Percentiles rank a stretch among this genome's conserved stretches.
Conservation (phyloP, 53 echinoderm and acorn worm genomes). For the Luidia sarsii region DNA sequence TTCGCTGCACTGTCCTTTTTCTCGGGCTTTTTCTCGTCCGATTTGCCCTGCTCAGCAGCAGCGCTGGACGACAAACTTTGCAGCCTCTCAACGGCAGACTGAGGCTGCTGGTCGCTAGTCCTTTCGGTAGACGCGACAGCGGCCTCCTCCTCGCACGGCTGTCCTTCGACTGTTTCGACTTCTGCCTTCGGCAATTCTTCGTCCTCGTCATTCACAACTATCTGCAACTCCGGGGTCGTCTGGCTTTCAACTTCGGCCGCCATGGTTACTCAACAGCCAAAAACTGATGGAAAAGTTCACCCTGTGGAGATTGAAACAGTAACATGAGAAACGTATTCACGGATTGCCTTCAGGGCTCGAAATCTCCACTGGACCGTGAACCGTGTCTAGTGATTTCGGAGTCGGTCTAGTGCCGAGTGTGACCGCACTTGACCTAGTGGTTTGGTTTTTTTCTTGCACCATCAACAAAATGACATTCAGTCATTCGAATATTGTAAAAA, state of each 20-base stretch:
- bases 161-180: background rate
- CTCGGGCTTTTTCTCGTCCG: background rate
- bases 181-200: background rate
- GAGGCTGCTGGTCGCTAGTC: too few relatives aligned
- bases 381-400: too few relatives aligned
- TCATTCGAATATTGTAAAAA: too few relatives aligned
- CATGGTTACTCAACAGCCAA: slow-evolving; percentile 25
- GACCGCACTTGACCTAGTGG: too few relatives aligned
- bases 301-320: background rate
- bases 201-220: background rate
- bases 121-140: too few relatives aligned
- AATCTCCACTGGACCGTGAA: too few relatives aligned
- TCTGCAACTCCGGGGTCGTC: slow-evolving; percentile 5
- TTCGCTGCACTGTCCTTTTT: slow-evolving; percentile 1
- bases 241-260: slow-evolving; percentile 35
- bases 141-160: too few relatives aligned
- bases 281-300: background rate
- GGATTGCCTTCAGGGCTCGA: too few relatives aligned
- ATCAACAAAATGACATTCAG: too few relatives aligned
- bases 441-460: too few relatives aligned
- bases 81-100: slow-evolving; percentile 10
- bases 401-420: too few relatives aligned
- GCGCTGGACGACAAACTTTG: background rate
- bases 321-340: background rate
- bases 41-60: background rate